phyloP scores from a whole-genome alignment of 2,888 invertebrate genomes.

The Nymphalis urticae region DNA sequence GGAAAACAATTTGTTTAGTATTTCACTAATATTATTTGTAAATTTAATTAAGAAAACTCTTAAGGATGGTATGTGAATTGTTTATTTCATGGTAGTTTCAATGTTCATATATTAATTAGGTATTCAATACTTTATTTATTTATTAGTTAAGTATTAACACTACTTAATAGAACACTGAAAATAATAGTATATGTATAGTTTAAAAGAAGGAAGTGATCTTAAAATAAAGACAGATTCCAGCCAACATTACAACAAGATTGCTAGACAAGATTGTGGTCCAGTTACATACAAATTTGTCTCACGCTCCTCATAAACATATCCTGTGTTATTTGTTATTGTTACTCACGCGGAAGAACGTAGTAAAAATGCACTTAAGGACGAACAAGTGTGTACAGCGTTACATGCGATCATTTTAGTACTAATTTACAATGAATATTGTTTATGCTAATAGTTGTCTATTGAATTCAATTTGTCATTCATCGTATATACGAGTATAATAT shows the following conservation, averaged over 20 bases:
- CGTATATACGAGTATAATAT: no score
- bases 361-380: slow-evolving; percentile 35
- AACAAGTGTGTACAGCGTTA: slow-evolving; percentile 11
- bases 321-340: slow-evolving; percentile 34
- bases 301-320: slow-evolving; percentile 36
- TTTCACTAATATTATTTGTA: no score
- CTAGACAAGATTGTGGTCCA: slow-evolving; percentile 33
- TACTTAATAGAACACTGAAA: no score
- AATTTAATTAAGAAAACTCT: no score
- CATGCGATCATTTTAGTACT: slow-evolving; percentile 8
- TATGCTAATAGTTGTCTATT: no score
- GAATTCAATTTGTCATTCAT: no score
- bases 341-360: slow-evolving; percentile 39
- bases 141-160: no score
- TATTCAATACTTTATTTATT: no score
- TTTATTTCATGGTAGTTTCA: no score
- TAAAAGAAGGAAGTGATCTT: slow-evolving; percentile 4
- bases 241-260: slow-evolving; percentile 29
- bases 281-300: slow-evolving; percentile 37
- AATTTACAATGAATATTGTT: slow-evolving; percentile 1
- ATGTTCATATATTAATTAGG: no score
- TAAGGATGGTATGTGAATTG: no score
- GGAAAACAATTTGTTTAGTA: no score
- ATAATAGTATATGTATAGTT: background rate
- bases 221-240: slow-evolving; percentile 21